Percentiles rank a stretch among this genome's conserved stretches.
Evolutionary conservation across 2,888 invertebrate species (phyloP).

Genomic region (Agrilus mali): DNA sequence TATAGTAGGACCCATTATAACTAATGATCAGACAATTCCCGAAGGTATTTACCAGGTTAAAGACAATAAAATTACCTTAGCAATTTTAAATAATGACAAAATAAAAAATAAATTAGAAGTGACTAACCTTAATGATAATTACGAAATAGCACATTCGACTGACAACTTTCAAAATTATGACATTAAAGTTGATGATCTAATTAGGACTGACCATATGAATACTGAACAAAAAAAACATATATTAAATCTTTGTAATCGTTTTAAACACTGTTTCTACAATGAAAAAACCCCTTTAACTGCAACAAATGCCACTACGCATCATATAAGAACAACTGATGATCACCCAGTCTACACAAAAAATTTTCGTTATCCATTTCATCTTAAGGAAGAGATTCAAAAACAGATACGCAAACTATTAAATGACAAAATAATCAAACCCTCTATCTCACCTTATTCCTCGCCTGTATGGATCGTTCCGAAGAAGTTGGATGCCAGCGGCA

Average conservation of each 20-base stretch:
- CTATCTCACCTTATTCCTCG: slow-evolving; percentile 12
- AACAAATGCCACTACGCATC: slow-evolving; percentile 9
- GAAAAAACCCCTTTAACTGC: slow-evolving; percentile 6
- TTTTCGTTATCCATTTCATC: slow-evolving; percentile 7
- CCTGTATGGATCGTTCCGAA: slow-evolving; percentile 12
- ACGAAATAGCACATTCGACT: no score
- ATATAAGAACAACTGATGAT: slow-evolving; percentile 8
- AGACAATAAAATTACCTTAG: no score
- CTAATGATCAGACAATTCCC: no score
- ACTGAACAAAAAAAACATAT: slow-evolving; percentile 5
- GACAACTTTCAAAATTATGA: no score
- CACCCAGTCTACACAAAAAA: no score
- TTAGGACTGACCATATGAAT: slow-evolving; percentile 5
- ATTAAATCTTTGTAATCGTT: slow-evolving; percentile 3
- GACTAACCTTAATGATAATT: no score
- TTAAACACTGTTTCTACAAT: slow-evolving; percentile 5
- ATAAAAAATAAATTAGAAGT: no score
- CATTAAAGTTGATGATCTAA: neutral
- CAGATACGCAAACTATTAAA: slow-evolving; percentile 10
- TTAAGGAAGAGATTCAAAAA: slow-evolving; percentile 9
- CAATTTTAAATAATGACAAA: no score
- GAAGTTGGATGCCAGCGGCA: slow-evolving; percentile 9
- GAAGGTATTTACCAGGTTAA: no score
- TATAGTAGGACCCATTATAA: no score
- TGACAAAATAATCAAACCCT: slow-evolving; percentile 12